Evolutionary conservation across 2,797 vertebrate genomes (phyloP), one percentile per base, ranked within the genome.

Genomic region (Petrocephalus sullivani): DNA sequence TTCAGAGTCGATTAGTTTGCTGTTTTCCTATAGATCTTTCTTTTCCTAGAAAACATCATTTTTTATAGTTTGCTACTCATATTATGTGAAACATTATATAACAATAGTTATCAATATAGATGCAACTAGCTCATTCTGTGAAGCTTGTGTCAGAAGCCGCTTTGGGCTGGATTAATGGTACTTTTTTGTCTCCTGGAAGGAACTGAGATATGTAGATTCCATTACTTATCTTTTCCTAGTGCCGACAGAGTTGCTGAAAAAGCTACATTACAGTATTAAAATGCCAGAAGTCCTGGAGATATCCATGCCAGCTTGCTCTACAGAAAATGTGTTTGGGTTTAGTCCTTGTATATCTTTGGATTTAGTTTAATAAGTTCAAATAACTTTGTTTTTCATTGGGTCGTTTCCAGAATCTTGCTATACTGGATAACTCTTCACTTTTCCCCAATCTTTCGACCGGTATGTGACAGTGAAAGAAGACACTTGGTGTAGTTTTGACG

Each of bases 391-490:
- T 78, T 78, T 78, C 71, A 78, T 19, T 46, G 71, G 71, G 71
- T 46, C 33, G 16, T 78, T 78, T 78, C 71, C 28, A 78, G 37
- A 33, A 12, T 78, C 28, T 78, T 41, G 14, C 71, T 78, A 78
- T 78, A 37, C 71, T 9, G 71, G 51, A 54, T 37, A 67, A 21
- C 41, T 71, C 21, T 60, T 82, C 75, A 23, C 49, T 83, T 83
- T 54, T 57, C 9, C 53, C 54, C 10, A 49, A 21, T 28, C 51
- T 71, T 64, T 64, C 41, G 53, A 53, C 46, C 14, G 58, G 23
- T 21, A 58, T 53, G 57, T 46, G 14, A 60, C 58, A 41, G 81
- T 53, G 87, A 61, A 54, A 88, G 83, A 75, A 51, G 88, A 86
- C 57, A 78, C 83, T 21, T 58, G 12, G 14, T 41, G 41, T 46